Evolutionary conservation across 2,113 vertebrate species (phyloP).

Genomic region (Fulica atra): DNA sequence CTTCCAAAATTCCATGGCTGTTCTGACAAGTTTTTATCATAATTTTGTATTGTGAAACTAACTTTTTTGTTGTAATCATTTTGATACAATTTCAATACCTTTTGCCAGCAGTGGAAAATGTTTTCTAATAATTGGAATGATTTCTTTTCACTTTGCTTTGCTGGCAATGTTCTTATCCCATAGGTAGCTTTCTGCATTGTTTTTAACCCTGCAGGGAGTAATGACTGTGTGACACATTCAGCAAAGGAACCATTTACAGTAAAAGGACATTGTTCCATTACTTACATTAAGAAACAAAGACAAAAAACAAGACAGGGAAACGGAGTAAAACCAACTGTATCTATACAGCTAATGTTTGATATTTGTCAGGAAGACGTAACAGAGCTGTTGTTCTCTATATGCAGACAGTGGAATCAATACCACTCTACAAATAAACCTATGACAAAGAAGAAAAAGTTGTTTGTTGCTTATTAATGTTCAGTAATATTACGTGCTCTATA

Average conservation of each 20-base stretch:
- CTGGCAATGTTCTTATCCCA: not conserved
- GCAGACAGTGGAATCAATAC: constrained; percentile 12
- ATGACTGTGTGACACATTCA: constrained; percentile 15
- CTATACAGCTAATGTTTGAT: not conserved
- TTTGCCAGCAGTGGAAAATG: not conserved
- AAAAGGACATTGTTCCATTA: constrained; percentile 42
- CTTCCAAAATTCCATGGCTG: not conserved
- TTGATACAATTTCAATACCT: not conserved
- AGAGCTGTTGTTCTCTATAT: not conserved
- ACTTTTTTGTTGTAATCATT: not conserved
- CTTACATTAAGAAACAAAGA: constrained; percentile 12
- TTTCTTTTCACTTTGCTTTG: not conserved
- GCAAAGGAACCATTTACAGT: constrained; percentile 15
- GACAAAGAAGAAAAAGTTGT: not conserved
- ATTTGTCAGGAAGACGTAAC: constrained; percentile 26
- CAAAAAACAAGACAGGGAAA: not conserved
- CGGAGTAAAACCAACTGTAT: constrained; percentile 21
- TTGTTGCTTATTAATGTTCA: not conserved
- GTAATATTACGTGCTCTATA: not conserved
- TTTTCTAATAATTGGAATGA: not conserved
- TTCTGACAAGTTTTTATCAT: not conserved
- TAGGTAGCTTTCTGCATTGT: not conserved
- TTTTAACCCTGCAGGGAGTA: constrained; percentile 42
- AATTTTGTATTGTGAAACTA: not conserved
- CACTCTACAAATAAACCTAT: constrained; percentile 10